Evolutionary conservation across 2,888 invertebrate genomes (phyloP).

Genomic region (Dolichomitus sp.): DNA sequence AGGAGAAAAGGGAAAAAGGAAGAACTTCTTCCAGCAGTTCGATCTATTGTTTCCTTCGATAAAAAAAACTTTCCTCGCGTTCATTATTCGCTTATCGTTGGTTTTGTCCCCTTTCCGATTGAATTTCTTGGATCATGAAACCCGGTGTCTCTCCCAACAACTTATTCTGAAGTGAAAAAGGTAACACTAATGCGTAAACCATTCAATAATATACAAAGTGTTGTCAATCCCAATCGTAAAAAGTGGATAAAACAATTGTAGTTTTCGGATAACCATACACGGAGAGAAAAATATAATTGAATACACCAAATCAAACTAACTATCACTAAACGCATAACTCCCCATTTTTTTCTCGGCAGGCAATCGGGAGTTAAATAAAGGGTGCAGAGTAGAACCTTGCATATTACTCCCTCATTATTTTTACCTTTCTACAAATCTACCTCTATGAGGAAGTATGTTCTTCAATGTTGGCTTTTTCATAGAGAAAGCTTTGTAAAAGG

Average conservation of each 20-base stretch:
- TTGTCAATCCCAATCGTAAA: background rate
- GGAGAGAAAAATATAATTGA: too few species aligned
- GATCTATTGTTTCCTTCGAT: constrained; percentile 64
- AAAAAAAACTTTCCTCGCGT: constrained; percentile 66
- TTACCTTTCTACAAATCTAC: too few species aligned
- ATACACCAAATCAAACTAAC: too few species aligned
- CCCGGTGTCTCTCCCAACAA: constrained; percentile 9
- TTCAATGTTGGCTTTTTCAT: too few species aligned
- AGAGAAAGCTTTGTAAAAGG: too few species aligned
- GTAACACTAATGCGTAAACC: background rate
- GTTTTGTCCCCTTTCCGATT: constrained; percentile 56
- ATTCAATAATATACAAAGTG: background rate
- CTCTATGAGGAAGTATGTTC: too few species aligned
- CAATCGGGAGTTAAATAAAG: too few species aligned
- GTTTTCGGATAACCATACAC: too few species aligned
- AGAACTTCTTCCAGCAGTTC: constrained; percentile 60
- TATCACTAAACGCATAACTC: too few species aligned
- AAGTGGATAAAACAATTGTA: background rate
- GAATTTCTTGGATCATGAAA: constrained; percentile 57
- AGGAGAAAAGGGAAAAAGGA: constrained; percentile 21
- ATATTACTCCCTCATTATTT: too few species aligned
- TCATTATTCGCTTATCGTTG: constrained; percentile 65
- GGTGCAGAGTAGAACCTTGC: too few species aligned
- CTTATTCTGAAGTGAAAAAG: background rate
- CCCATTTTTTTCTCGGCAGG: too few species aligned